These are phyloP conservation scores for Pterocles gutturalis DNA, from an alignment of 2,113 vertebrate species.

Conservation along the genomic window DNA sequence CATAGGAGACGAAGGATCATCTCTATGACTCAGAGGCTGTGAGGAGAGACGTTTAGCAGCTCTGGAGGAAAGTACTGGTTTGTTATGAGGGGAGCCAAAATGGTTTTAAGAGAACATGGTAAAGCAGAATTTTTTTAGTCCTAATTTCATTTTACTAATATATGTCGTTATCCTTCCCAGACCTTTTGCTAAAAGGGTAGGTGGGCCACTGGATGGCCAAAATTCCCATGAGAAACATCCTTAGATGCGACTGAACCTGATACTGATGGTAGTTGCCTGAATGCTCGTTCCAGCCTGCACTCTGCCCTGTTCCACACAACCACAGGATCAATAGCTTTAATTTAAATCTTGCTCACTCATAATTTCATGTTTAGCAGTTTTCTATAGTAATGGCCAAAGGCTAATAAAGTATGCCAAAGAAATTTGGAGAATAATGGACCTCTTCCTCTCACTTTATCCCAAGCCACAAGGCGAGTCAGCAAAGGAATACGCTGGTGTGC, in stretches of 20 bases:
- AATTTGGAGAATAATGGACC: not conserved
- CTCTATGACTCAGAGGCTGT: not conserved
- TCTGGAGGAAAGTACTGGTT: not conserved
- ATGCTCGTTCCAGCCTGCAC: not conserved
- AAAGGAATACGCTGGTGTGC: not conserved
- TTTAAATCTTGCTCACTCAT: not conserved
- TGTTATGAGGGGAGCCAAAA: not conserved
- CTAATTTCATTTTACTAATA: not conserved
- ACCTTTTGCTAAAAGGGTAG: not conserved
- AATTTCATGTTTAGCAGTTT: not conserved
- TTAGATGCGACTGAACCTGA: not conserved
- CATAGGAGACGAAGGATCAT: not conserved
- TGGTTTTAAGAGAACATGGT: not conserved
- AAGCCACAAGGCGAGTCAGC: not conserved
- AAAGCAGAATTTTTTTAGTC: not conserved
- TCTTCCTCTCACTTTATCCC: not conserved
- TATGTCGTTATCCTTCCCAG: not conserved
- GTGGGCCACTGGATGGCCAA: not conserved
- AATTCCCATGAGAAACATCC: not conserved
- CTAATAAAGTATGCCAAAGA: not conserved
- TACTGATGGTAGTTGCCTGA: not conserved
- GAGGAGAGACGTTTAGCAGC: not conserved
- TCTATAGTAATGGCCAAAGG: not conserved
- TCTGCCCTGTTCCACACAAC: not conserved
- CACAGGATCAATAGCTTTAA: not conserved